Evolutionary conservation across 2,797 vertebrate genomes (phyloP).

Genomic region (Sebastes reedi): DNA sequence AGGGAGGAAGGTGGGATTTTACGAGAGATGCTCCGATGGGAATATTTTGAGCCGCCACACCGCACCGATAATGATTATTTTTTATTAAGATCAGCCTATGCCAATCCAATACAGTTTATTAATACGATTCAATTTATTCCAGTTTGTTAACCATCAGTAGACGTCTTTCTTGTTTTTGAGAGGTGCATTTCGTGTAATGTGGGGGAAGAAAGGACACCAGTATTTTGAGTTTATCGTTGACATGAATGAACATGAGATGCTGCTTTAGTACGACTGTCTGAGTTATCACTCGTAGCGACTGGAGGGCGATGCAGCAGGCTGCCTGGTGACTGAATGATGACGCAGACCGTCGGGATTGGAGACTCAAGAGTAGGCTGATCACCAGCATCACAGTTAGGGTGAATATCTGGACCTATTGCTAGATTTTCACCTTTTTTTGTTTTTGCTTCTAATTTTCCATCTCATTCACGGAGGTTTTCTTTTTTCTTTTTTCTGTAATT

Average conservation of each 20-base stretch:
- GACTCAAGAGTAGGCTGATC: slow-evolving; percentile 38
- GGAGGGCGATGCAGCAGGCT: not conserved
- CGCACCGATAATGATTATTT: slow-evolving; percentile 49
- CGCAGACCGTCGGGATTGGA: slow-evolving; percentile 17
- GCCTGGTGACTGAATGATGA: not conserved
- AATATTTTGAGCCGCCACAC: slow-evolving; percentile 52
- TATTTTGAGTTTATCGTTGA: slow-evolving; percentile 30
- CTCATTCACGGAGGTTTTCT: not conserved
- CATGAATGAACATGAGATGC: slow-evolving; percentile 17
- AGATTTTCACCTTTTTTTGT: not conserved
- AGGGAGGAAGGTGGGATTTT: slow-evolving; percentile 59
- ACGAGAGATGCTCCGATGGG: slow-evolving; percentile 56
- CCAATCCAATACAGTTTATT: slow-evolving; percentile 57
- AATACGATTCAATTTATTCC: slow-evolving; percentile 32
- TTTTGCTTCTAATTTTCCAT: not conserved
- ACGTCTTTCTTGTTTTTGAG: slow-evolving; percentile 34
- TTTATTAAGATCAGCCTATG: slow-evolving; percentile 66
- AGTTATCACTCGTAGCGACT: slow-evolving; percentile 5
- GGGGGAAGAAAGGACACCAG: not conserved
- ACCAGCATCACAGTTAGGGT: slow-evolving; percentile 16
- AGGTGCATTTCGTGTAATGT: slow-evolving; percentile 38
- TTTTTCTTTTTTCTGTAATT: not conserved
- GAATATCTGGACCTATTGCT: slow-evolving; percentile 18
- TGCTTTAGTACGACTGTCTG: slow-evolving; percentile 22
- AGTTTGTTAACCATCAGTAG: slow-evolving; percentile 38